Percentiles rank a stretch among this genome's conserved stretches.
Evolutionary conservation across 2,888 invertebrate species (phyloP).

Genomic region (Idaea biselata): DNA sequence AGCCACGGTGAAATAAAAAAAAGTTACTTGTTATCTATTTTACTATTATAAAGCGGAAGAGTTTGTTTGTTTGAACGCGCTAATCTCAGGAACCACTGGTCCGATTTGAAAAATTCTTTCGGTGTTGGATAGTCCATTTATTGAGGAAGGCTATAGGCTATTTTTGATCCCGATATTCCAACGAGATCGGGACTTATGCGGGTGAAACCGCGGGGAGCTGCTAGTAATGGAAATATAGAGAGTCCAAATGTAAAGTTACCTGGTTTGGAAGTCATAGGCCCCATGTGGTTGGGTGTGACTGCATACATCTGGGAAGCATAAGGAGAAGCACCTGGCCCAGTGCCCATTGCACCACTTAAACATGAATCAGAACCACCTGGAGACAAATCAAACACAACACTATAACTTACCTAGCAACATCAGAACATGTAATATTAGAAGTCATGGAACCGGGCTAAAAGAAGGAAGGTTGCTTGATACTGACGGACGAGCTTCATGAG

Average conservation of each 20-base stretch:
- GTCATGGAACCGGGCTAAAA: too few relatives aligned
- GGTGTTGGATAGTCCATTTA: too few relatives aligned
- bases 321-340: slow-evolving; percentile 41
- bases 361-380: slow-evolving; percentile 43
- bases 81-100: too few relatives aligned
- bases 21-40: not conserved
- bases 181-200: too few relatives aligned
- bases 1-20: not conserved
- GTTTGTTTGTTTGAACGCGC: too few relatives aligned
- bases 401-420: not conserved
- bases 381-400: slow-evolving; percentile 13
- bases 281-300: slow-evolving; percentile 82
- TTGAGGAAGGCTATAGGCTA: too few relatives aligned
- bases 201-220: too few relatives aligned
- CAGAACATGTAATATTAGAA: slow-evolving; percentile 2
- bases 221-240: not conserved
- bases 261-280: slow-evolving; percentile 59
- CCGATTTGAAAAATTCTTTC: too few relatives aligned
- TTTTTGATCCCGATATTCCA: too few relatives aligned
- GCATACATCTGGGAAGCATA: slow-evolving; percentile 83
- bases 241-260: slow-evolving; percentile 24
- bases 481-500: too few relatives aligned
- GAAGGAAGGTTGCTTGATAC: too few relatives aligned
- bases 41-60: too few relatives aligned
- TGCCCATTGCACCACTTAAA: slow-evolving; percentile 34